Evolutionary conservation across 64 coral and sea anemone genomes (phyloP), one percentile per base, ranked within the genome.

Genomic region (Montipora sp.): DNA sequence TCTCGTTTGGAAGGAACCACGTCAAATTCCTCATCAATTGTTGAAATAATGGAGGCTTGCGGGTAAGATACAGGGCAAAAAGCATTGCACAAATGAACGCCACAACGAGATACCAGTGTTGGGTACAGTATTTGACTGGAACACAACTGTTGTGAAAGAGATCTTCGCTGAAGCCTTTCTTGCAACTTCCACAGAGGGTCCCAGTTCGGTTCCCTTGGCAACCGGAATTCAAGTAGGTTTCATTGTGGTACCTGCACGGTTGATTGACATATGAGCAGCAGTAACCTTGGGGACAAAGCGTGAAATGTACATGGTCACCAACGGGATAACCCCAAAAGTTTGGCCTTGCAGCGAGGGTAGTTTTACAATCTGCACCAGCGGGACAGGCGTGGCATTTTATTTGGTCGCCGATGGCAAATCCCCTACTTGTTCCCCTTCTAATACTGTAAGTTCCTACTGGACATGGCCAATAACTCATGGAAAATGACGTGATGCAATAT

Each of bases 121-220:
- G 12, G 9, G 9, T 82, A 51, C 89, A 91, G 7, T 91, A n/a
- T 9, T 47, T 43, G 47, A 18, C 1, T 0, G 12, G 12, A 18
- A 19, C 19, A 59, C 89, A 91, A 2, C 65, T 55, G 1, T 46
- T 73, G 5, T 78, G 51, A 44, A 66, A 92, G 5, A 92, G 49
- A 11, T 51, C 20, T 24, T 92, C 79, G 10, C 79, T 83, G 19
- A 83, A 92, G 47, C 71, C 43, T 20, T 83, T 15, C 13, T 61
- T 83, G 47, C 90, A 92, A 14, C 36, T 22, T 47, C 90, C 90
- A 76, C 90, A 92, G 7, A 92, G 72, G 1, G 73, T 50, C 15
- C 90, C 90, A n/a, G 73, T 76, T 0, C 90, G 80, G 70, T 92
- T 92, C 8, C 90, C 80, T 46, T 84, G 80, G 45, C 90, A 92